Evolutionary conservation across 2,113 vertebrate genomes (phyloP).

Genomic region (Eurystomus gularis): DNA sequence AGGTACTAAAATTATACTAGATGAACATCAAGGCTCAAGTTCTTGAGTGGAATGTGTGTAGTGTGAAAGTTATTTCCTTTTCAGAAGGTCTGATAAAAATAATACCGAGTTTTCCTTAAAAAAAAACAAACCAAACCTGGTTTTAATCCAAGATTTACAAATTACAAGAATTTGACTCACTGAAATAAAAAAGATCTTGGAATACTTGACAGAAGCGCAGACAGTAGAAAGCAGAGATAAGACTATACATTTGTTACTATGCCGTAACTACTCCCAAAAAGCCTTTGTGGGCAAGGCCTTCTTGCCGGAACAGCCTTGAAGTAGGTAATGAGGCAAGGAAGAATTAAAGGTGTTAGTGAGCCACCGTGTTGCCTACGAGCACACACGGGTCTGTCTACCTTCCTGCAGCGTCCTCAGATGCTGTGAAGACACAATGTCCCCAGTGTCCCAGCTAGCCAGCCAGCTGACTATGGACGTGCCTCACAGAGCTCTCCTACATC

Average conservation of each 20-base stretch:
- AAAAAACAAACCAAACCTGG: neutral
- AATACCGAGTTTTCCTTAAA: neutral
- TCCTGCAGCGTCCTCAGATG: neutral
- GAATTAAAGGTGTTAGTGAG: neutral
- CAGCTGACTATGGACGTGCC: rapidly evolving
- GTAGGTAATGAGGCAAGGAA: neutral
- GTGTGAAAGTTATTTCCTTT: neutral
- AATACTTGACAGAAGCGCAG: neutral
- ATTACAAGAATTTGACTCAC: neutral
- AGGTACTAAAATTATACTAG: neutral
- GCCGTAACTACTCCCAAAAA: neutral
- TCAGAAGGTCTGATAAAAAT: neutral
- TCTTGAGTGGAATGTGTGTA: neutral
- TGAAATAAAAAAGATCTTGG: neutral
- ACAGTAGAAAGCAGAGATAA: neutral
- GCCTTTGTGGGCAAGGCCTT: neutral
- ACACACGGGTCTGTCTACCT: no score
- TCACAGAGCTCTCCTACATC: neutral
- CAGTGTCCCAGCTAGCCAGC: rapidly evolving
- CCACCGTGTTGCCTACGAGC: rapidly evolving
- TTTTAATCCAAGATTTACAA: neutral
- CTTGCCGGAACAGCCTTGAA: neutral
- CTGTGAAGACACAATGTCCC: rapidly evolving
- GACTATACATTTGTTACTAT: neutral
- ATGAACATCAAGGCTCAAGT: neutral